These are phyloP conservation scores for Ptyas mucosa DNA, from an alignment of 2,113 vertebrate species.

Conservation along the genomic window DNA sequence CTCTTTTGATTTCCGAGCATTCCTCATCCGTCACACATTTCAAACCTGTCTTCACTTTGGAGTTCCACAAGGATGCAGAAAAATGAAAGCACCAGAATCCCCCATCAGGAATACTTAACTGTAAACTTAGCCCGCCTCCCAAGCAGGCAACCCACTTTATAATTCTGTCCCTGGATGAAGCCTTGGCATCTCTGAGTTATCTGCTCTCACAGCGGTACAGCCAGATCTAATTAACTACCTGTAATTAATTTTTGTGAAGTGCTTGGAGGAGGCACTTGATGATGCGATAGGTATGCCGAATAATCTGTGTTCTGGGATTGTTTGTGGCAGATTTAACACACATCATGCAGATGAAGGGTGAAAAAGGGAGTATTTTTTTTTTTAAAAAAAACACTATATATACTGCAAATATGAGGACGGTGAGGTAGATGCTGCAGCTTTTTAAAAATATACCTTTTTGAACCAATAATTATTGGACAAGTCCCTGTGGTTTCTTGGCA, in stretches of 20 bases:
- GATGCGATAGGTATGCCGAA: constrained; percentile 14
- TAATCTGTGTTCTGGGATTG: neutral
- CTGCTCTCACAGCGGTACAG: constrained; percentile 25
- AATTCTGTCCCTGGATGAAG: neutral
- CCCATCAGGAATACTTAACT: constrained; percentile 12
- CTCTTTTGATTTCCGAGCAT: neutral
- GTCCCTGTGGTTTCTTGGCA: neutral
- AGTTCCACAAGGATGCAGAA: neutral
- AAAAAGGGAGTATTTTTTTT: neutral
- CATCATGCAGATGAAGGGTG: neutral
- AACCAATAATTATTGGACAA: neutral
- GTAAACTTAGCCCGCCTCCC: neutral
- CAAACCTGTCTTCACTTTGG: neutral
- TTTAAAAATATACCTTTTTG: neutral
- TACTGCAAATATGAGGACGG: neutral
- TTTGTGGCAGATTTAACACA: neutral
- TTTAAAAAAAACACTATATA: too few relatives aligned
- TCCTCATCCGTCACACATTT: neutral
- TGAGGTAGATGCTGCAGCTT: neutral
- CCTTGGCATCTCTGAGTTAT: constrained; percentile 24
- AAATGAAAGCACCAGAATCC: neutral
- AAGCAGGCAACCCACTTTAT: neutral
- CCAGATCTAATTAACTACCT: constrained; percentile 50
- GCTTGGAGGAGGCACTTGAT: constrained; percentile 45
- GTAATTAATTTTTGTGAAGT: constrained; percentile 57